phyloP scores from a whole-genome alignment of 2,113 vertebrate genomes.

The Tursiops truncatus region DNA sequence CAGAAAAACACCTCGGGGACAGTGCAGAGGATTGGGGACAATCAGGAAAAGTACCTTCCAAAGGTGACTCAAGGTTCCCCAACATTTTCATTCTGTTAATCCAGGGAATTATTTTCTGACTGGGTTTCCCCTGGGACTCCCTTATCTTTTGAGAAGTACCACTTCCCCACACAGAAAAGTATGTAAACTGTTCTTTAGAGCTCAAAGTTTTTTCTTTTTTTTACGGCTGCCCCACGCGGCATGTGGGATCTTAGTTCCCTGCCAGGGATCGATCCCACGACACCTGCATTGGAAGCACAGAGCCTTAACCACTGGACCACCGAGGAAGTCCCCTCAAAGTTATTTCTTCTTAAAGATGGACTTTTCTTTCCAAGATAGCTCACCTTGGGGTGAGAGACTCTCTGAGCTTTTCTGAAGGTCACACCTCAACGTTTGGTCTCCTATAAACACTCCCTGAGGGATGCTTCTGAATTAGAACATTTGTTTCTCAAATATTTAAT shows the following conservation, averaged over 20 bases:
- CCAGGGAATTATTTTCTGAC: neutral
- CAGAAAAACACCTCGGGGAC: neutral
- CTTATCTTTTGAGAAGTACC: neutral
- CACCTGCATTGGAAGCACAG: too few relatives aligned
- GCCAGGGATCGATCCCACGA: too few relatives aligned
- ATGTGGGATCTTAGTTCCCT: too few relatives aligned
- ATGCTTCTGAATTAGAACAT: neutral
- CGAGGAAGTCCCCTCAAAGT: neutral
- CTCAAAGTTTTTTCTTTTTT: too few relatives aligned
- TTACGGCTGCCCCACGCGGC: too few relatives aligned
- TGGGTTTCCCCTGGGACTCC: neutral
- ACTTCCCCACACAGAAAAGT: neutral
- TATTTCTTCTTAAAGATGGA: neutral
- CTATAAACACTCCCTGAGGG: neutral
- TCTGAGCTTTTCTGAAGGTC: neutral
- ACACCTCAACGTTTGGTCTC: neutral
- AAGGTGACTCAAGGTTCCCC: neutral
- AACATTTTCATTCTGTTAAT: neutral
- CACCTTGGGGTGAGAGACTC: neutral
- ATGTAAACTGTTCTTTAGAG: neutral
- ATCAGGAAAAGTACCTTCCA: conserved; percentile 15
- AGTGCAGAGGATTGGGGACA: neutral
- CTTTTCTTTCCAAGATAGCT: neutral
- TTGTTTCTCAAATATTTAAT: neutral
- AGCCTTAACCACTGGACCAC: too few relatives aligned